phyloP scores from a whole-genome alignment of 2,797 vertebrate genomes.

The Sardinella longiceps region DNA sequence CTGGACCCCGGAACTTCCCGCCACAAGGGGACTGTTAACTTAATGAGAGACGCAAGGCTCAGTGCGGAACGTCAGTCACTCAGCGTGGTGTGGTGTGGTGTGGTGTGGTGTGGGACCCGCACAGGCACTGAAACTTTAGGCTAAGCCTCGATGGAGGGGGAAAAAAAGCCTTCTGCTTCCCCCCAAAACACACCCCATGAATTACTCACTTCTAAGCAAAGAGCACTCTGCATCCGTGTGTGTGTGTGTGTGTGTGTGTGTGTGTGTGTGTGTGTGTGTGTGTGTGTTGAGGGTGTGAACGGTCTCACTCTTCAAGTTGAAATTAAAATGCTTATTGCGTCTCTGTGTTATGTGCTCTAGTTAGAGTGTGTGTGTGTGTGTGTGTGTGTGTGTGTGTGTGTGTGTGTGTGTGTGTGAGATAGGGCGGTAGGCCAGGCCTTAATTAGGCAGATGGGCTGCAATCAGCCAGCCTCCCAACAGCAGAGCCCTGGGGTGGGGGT shows the following conservation, averaged over 20 bases:
- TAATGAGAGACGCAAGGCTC: not conserved
- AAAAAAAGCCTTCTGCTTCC: not conserved
- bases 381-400: not conserved
- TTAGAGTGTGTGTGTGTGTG: not conserved
- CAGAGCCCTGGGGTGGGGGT: not conserved
- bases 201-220: not conserved
- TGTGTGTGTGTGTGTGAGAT: not conserved
- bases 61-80: too few relatives aligned
- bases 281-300: not conserved
- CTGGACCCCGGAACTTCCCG: conserved; percentile 16
- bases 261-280: not conserved
- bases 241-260: not conserved
- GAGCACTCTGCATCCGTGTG: not conserved
- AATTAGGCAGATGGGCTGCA: not conserved
- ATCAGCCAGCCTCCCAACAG: not conserved
- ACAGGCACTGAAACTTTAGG: too few relatives aligned
- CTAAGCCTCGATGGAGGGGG: not conserved
- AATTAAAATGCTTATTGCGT: not conserved
- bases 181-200: not conserved
- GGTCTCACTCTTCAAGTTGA: not conserved
- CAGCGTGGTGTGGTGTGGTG: too few relatives aligned
- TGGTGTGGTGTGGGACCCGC: too few relatives aligned
- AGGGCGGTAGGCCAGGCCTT: not conserved
- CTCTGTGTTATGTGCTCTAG: not conserved
- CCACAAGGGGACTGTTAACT: not conserved